These are phyloP conservation scores for Synanthedon tipuliformis DNA, from an alignment of 2,888 invertebrate genomes.

Conservation along the genomic window DNA sequence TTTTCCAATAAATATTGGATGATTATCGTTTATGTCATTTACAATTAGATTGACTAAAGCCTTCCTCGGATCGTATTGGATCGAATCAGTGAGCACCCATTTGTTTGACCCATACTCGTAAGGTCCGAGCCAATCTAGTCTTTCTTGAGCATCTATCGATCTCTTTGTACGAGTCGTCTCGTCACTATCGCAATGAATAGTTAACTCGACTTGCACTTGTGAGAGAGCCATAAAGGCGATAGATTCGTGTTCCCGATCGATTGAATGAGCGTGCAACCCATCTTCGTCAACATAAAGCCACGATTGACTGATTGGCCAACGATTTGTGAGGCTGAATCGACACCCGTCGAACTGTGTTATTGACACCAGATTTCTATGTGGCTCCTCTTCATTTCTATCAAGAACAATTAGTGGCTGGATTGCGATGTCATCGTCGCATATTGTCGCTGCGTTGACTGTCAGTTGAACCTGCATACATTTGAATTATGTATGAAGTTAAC, in stretches of 20 bases:
- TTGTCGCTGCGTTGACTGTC: slow-evolving; percentile 27
- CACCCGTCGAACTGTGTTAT: slow-evolving; percentile 31
- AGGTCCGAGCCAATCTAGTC: slow-evolving; percentile 26
- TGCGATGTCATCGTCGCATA: slow-evolving; percentile 25
- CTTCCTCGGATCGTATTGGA: slow-evolving; percentile 38
- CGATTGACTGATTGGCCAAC: slow-evolving; percentile 45
- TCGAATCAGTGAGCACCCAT: slow-evolving; percentile 53
- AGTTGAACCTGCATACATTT: slow-evolving; percentile 31
- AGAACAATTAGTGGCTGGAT: slow-evolving; percentile 45
- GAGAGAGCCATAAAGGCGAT: slow-evolving; percentile 60
- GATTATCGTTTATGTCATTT: slow-evolving; percentile 66
- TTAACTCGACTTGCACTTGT: slow-evolving; percentile 58
- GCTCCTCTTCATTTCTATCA: slow-evolving; percentile 49
- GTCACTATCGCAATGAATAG: slow-evolving; percentile 35
- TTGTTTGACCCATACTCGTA: slow-evolving; percentile 45
- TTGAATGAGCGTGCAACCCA: slow-evolving; percentile 39
- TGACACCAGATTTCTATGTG: slow-evolving; percentile 35
- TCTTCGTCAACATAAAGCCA: slow-evolving; percentile 52
- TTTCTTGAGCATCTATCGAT: slow-evolving; percentile 16
- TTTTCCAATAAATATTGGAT: slow-evolving; percentile 50
- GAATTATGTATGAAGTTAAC: neutral
- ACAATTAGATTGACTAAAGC: slow-evolving; percentile 61
- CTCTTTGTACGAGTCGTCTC: slow-evolving; percentile 26
- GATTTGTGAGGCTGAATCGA: slow-evolving; percentile 34
- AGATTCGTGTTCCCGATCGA: slow-evolving; percentile 55